Base-by-base conservation (phyloP, 1,140 invertebrate genomes). In the Hesperophylax magnus region DNA sequence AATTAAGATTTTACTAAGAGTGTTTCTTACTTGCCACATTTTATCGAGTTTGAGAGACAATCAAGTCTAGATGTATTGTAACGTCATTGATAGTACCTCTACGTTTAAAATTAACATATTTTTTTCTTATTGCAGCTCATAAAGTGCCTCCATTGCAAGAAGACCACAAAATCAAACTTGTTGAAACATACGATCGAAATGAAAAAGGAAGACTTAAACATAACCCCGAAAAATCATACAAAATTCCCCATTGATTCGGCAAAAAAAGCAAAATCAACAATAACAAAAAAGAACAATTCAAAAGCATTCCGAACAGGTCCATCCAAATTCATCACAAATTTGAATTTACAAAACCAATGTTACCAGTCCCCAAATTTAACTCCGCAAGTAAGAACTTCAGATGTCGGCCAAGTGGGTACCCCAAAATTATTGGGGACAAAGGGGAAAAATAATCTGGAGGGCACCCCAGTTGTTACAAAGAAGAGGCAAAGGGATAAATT, bases 401-500 rank as follows among this genome's bases (percentile, higher is more conserved):
- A 14, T 47, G 11, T 47, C 39, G 11, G 39, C 39, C 39, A 47
- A 47, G 39, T 47, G 14, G 39, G 39, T 5, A 39, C 34, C 47
- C 69, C 39, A 22, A 52, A 22, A 54, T 18, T 53, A 22, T 18
- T 7, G 6, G 69, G 15, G 14, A 11, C 24, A 24, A 61, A 61
- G 3, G 27, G 63, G 11, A 47, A 47, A 67, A 67, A 67, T n/a
- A 31, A 31, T 31, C n/a, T 18, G 9, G 39, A 72, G n/a, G 18
- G 24, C 9, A 77, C 54, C 20, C 58, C 75, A 15, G 18, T 61
- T 61, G 11, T 47, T 5, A 75, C 61, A 65, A 75, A 47, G 24
- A 80, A 47, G 24, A 80, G 60, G 22, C 69, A 80, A 54, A 15
- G 78, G n/a, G 78, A 80, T 31, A 80, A 65, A 18, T 80, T 80